Evolutionary conservation across 2,797 vertebrate species (phyloP).

Genomic region (Danio aesculapii): DNA sequence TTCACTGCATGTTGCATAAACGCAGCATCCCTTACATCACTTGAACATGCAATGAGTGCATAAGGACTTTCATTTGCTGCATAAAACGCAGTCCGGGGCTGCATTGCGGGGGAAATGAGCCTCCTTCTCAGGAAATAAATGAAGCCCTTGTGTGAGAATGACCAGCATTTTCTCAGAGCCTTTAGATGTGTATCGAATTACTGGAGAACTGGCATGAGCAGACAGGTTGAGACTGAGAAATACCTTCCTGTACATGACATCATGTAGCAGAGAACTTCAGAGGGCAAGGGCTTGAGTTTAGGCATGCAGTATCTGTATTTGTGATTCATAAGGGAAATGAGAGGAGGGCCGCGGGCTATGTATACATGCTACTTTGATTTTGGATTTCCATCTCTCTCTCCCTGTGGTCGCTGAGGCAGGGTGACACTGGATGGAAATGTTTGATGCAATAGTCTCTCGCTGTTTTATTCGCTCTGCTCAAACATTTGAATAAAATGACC

Average conservation of each 20-base stretch:
- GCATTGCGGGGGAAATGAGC: slow-evolving; percentile 71
- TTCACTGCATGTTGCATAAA: slow-evolving; percentile 14
- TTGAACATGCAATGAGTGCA: slow-evolving; percentile 21
- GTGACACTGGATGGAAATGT: slow-evolving; percentile 28
- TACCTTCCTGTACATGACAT: slow-evolving; percentile 81
- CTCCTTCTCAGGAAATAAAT: slow-evolving; percentile 82
- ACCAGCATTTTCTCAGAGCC: slow-evolving; percentile 78
- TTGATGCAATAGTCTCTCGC: slow-evolving; percentile 5
- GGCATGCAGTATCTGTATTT: slow-evolving; percentile 32
- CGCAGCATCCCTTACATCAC: slow-evolving; percentile 29
- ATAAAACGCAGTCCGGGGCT: slow-evolving; percentile 59
- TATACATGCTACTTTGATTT: slow-evolving; percentile 44
- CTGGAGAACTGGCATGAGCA: slow-evolving; percentile 79
- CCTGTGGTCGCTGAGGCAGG: slow-evolving; percentile 4
- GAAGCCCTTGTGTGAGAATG: slow-evolving; percentile 81
- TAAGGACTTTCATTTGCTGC: slow-evolving; percentile 43
- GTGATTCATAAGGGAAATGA: slow-evolving; percentile 33
- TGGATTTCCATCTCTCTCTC: slow-evolving; percentile 14
- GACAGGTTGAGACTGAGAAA: slow-evolving; percentile 83
- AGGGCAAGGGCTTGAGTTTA: slow-evolving; percentile 44
- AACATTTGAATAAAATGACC: slow-evolving; percentile 37
- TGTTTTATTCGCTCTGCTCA: slow-evolving; percentile 6
- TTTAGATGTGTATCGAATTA: slow-evolving; percentile 80
- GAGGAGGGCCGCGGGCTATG: slow-evolving; percentile 38
- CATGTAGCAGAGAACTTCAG: slow-evolving; percentile 61